A percentile compares a stretch with the other conserved stretches of the same genome.
phyloP scores from a whole-genome alignment of 2,113 vertebrate species.

The Paralichthys olivaceus region DNA sequence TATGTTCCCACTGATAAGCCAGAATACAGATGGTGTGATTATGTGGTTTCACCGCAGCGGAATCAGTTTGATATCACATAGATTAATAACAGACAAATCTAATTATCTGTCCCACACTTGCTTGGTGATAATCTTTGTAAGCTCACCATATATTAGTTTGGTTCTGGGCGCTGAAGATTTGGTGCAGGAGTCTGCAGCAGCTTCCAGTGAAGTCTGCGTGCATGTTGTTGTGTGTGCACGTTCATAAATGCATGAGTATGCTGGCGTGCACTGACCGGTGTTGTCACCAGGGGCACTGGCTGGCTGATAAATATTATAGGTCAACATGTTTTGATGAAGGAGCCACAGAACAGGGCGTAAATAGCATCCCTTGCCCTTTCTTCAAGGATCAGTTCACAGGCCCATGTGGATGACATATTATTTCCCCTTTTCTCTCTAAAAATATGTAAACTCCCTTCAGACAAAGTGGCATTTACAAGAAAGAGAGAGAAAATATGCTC shows the following conservation, averaged over 20 bases:
- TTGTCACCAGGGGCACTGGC: slow-evolving; percentile 57
- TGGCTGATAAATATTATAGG: slow-evolving; percentile 77
- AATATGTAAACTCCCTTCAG: slow-evolving; percentile 62
- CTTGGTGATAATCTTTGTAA: slow-evolving; percentile 26
- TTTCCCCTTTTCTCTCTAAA: slow-evolving; percentile 55
- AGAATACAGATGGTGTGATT: slow-evolving; percentile 44
- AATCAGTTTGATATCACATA: slow-evolving; percentile 44
- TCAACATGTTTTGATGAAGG: slow-evolving; percentile 74
- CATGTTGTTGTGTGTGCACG: slow-evolving; percentile 33
- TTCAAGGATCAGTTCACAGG: slow-evolving; percentile 56
- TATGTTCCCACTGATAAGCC: slow-evolving; percentile 52
- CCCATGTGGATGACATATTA: slow-evolving; percentile 57
- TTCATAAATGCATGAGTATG: slow-evolving; percentile 70
- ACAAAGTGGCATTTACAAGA: slow-evolving; percentile 71
- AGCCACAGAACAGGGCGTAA: slow-evolving; percentile 53
- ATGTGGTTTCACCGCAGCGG: slow-evolving; percentile 21
- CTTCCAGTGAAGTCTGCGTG: too few species aligned
- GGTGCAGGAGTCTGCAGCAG: slow-evolving; percentile 13
- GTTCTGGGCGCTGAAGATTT: slow-evolving; percentile 22
- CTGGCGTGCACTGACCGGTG: slow-evolving; percentile 29
- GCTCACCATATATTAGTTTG: slow-evolving; percentile 24
- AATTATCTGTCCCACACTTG: slow-evolving; percentile 13
- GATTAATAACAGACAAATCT: slow-evolving; percentile 62
- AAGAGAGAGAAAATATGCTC: slow-evolving; percentile 54
- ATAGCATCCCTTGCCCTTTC: slow-evolving; percentile 46